These are phyloP conservation scores for Mythimna vitellina DNA, from an alignment of 2,888 invertebrate genomes.

Conservation along the genomic window DNA sequence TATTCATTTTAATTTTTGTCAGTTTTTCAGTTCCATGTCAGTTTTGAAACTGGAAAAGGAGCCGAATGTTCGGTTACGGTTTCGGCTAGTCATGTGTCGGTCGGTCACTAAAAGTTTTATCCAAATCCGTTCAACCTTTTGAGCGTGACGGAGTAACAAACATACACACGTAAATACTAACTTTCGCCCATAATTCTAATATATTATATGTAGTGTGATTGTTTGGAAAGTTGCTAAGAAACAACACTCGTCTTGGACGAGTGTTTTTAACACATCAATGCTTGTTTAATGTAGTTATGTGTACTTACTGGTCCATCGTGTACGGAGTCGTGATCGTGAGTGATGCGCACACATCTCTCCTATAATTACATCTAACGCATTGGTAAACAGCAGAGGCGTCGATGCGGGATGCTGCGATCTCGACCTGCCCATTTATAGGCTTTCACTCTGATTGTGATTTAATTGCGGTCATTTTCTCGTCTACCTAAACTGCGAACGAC, in stretches of 20 bases:
- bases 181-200: no score
- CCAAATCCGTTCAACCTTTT: no score
- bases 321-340: conserved; percentile 76
- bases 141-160: no score
- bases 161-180: no score
- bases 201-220: neutral
- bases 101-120: no score
- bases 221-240: conserved; percentile 1
- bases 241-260: neutral
- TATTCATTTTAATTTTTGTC: no score
- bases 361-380: conserved; percentile 85
- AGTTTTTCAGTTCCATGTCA: no score
- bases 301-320: conserved; percentile 67
- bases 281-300: conserved; percentile 25
- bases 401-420: conserved; percentile 70
- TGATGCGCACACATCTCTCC: conserved; percentile 76
- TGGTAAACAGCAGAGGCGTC: conserved; percentile 80
- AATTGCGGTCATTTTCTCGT: conserved; percentile 86
- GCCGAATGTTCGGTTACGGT: no score
- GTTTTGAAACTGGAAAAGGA: no score
- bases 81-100: no score
- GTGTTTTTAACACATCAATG: conserved; percentile 59
- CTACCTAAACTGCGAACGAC: conserved; percentile 78
- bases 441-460: conserved; percentile 88
- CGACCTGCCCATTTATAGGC: conserved; percentile 77